These are phyloP conservation scores for Drosophila sucinea DNA, from an alignment of 1,140 invertebrate genomes.

Conservation along the genomic window DNA sequence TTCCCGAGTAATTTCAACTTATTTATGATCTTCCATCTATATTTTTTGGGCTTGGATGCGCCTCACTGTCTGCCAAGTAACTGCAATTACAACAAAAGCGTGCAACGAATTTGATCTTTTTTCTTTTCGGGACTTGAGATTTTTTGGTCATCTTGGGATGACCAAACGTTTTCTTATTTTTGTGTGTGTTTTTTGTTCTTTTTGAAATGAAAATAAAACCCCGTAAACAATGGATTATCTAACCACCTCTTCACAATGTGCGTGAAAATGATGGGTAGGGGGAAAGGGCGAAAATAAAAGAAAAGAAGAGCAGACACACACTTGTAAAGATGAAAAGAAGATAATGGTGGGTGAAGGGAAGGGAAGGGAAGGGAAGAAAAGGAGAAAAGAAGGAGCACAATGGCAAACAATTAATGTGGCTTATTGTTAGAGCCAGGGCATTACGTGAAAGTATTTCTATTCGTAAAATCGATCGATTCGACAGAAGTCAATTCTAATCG, in stretches of 20 bases:
- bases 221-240: conserved; percentile 80
- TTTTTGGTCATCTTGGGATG: conserved; percentile 55
- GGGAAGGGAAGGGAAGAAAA: background rate
- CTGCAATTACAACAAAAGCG: conserved; percentile 54
- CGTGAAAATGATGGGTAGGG: conserved; percentile 54
- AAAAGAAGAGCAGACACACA: conserved; percentile 45
- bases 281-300: conserved; percentile 3
- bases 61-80: conserved; percentile 62
- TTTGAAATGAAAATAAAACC: conserved; percentile 26
- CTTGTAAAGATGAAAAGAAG: conserved; percentile 37
- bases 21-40: conserved; percentile 9
- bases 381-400: conserved; percentile 42
- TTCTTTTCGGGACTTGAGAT: conserved; percentile 19
- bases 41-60: conserved; percentile 23
- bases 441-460: conserved; percentile 69
- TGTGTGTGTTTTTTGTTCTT: conserved; percentile 25
- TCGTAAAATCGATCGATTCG: conserved; percentile 47
- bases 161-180: conserved; percentile 66
- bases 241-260: conserved; percentile 75
- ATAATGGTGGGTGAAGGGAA: background rate
- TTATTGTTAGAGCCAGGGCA: conserved; percentile 63
- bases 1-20: conserved; percentile 9
- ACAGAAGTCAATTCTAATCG: conserved; percentile 82
- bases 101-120: conserved; percentile 58
- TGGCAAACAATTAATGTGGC: conserved; percentile 76